These are phyloP conservation scores for Riparia riparia DNA, from an alignment of 2,113 vertebrate species.

Conservation along the genomic window DNA sequence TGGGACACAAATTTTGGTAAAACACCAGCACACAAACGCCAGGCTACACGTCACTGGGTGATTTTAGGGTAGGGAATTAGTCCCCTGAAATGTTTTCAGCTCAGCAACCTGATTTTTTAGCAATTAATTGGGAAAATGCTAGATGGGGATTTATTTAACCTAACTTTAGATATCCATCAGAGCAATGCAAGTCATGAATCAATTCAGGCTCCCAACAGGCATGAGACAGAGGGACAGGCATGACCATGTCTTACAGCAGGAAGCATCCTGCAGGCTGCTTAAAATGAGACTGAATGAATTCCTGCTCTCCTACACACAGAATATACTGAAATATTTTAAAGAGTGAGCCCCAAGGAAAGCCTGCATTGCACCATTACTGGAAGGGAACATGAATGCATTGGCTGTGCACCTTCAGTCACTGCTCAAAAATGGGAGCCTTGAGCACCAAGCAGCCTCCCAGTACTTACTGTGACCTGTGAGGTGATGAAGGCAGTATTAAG, in stretches of 20 bases:
- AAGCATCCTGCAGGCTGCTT: not conserved
- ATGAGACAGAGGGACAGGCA: not conserved
- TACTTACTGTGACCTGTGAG: not conserved
- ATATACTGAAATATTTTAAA: not conserved
- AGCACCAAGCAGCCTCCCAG: not conserved
- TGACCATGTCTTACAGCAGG: not conserved
- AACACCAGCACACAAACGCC: rapidly evolving
- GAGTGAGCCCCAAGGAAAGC: not conserved
- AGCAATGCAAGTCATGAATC: not conserved
- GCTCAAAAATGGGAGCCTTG: not conserved
- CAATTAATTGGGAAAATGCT: not conserved
- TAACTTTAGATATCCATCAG: not conserved
- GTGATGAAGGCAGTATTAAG: not conserved
- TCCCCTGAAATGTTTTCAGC: not conserved
- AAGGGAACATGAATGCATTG: not conserved
- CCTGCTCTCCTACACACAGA: not conserved
- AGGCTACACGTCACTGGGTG: not conserved
- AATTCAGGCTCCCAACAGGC: not conserved
- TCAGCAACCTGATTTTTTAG: not conserved
- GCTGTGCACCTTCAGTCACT: not conserved
- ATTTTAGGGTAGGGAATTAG: not conserved
- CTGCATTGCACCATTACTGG: not conserved
- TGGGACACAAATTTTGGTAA: not conserved
- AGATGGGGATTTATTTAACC: not conserved
- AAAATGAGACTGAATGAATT: not conserved